Percentiles rank a stretch among this genome's conserved stretches.
Conservation (phyloP, 2,113 vertebrate genomes). For the Bufo bufo region DNA sequence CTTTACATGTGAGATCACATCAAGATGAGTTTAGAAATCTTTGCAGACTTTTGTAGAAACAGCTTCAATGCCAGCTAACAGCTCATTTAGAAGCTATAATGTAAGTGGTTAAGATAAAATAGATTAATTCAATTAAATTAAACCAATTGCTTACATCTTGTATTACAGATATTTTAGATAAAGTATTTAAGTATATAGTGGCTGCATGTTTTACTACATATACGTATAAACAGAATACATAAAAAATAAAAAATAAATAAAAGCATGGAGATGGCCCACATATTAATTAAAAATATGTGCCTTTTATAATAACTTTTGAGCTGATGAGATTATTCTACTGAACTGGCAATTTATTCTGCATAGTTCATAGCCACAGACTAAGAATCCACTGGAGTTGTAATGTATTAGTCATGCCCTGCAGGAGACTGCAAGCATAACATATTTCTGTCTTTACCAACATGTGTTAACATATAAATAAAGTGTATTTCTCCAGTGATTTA, state of each 20-base stretch:
- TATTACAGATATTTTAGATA: too few relatives aligned
- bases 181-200: too few relatives aligned
- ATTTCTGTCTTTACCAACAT: slow-evolving; percentile 40
- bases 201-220: too few relatives aligned
- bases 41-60: not conserved
- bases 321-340: not conserved
- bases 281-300: not conserved
- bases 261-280: not conserved
- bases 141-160: too few relatives aligned
- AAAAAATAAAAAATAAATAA: not conserved
- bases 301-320: not conserved
- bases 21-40: not conserved
- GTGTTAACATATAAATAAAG: slow-evolving; percentile 10
- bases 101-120: not conserved
- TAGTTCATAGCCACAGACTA: not conserved
- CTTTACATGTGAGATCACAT: not conserved
- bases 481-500: slow-evolving; percentile 26
- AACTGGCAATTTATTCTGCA: slow-evolving; percentile 40
- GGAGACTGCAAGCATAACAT: slow-evolving; percentile 38
- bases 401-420: slow-evolving; percentile 45
- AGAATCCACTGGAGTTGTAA: slow-evolving; percentile 38
- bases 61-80: not conserved
- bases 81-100: not conserved
- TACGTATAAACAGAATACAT: too few relatives aligned
- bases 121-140: too few relatives aligned